phyloP scores from a whole-genome alignment of 1,140 invertebrate species.

The Steinernema feltiae region DNA sequence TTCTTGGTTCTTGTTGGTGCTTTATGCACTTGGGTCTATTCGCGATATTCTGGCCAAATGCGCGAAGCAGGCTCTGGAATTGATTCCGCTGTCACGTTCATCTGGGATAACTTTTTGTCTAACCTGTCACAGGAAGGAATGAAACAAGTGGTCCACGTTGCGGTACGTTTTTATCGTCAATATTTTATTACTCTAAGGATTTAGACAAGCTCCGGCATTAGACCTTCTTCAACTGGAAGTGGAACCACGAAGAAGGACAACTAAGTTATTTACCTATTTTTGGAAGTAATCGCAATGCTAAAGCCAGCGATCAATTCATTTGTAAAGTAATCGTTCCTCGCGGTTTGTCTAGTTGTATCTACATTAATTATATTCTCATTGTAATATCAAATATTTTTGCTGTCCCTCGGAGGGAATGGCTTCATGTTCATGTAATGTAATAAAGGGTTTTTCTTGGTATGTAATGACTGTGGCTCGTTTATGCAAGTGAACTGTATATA shows the following conservation, averaged over 20 bases:
- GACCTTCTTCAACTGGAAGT: not conserved
- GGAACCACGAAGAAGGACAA: not conserved
- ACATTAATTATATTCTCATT: too few relatives aligned
- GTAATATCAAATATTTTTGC: too few relatives aligned
- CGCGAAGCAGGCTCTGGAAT: conserved; percentile 42
- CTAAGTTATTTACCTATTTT: too few relatives aligned
- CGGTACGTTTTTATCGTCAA: not conserved
- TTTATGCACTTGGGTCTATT: conserved; percentile 48
- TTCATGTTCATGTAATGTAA: too few relatives aligned
- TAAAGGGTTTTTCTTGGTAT: too few relatives aligned
- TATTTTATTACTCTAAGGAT: not conserved
- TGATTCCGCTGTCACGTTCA: conserved; percentile 35
- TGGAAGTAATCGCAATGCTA: too few relatives aligned
- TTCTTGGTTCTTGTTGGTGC: conserved; percentile 42
- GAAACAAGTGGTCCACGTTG: not conserved
- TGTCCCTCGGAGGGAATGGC: too few relatives aligned
- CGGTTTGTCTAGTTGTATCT: too few relatives aligned
- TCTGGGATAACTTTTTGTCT: conserved; percentile 44
- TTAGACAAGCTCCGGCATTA: not conserved
- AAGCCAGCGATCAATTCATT: not conserved
- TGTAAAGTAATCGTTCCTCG: not conserved
- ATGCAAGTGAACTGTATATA: too few relatives aligned
- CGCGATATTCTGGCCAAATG: conserved; percentile 53
- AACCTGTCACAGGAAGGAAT: not conserved
- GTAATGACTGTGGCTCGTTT: too few relatives aligned